Evolutionary conservation across 2,797 vertebrate species (phyloP).

Genomic region (Lerista edwardsae): DNA sequence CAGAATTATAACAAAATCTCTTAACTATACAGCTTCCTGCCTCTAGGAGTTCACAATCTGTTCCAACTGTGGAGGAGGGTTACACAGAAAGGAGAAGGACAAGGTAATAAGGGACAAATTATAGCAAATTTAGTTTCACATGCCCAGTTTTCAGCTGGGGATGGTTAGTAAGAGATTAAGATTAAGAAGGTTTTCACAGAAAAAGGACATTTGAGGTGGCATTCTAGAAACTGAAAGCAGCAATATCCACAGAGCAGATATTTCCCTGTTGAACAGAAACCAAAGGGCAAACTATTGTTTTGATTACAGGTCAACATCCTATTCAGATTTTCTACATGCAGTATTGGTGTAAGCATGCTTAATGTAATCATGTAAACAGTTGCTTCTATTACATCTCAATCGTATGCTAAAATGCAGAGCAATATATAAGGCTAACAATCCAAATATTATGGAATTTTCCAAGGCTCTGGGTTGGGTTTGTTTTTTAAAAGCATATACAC

Average conservation of each 20-base stretch:
- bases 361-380: no score
- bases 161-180: neutral
- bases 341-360: neutral
- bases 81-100: neutral
- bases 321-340: neutral
- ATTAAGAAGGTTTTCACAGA: neutral
- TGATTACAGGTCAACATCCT: neutral
- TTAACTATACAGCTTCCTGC: no score
- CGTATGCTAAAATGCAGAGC: neutral
- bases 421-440: rapidly evolving
- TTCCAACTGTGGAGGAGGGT: no score
- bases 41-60: no score
- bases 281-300: rapidly evolving
- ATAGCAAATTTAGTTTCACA: neutral
- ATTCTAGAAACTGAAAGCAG: neutral
- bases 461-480: no score
- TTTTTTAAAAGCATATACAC: neutral
- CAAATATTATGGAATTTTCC: neutral
- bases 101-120: neutral
- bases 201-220: neutral
- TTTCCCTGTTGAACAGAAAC: rapidly evolving
- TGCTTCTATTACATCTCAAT: neutral
- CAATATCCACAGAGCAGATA: neutral
- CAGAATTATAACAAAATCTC: no score
- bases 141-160: neutral